Evolutionary conservation across 2,113 vertebrate species (phyloP).

Genomic region (Carollia perspicillata): DNA sequence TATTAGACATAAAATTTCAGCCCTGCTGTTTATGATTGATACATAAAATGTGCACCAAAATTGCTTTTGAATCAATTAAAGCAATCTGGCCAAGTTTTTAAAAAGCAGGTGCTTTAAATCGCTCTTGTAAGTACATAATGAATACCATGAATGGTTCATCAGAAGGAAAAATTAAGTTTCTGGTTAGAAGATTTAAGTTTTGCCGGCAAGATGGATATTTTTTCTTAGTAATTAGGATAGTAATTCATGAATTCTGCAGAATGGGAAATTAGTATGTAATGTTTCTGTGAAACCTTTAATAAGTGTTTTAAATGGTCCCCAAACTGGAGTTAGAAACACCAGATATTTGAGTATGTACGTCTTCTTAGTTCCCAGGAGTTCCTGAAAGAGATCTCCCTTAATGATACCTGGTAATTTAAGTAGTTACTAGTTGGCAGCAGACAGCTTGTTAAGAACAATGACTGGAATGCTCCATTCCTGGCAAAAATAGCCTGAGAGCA

Average conservation of each 20-base stretch:
- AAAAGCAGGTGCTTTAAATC: not conserved
- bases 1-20: not conserved
- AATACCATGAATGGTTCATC: not conserved
- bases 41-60: not conserved
- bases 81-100: not conserved
- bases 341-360: not conserved
- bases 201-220: not conserved
- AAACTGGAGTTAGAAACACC: not conserved
- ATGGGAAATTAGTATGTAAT: not conserved
- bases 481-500: not conserved
- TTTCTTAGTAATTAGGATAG: not conserved
- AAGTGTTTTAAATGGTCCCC: not conserved
- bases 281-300: not conserved
- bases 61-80: not conserved
- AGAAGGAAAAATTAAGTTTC: slow-evolving; percentile 9
- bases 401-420: slow-evolving; percentile 28
- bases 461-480: slow-evolving; percentile 29
- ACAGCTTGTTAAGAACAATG: slow-evolving; percentile 27
- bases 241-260: not conserved
- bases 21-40: not conserved
- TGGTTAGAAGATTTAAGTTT: not conserved
- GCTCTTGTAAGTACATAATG: not conserved
- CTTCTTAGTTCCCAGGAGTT: not conserved
- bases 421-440: slow-evolving; percentile 4
- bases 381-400: slow-evolving; percentile 35